Evolutionary conservation across 2,113 vertebrate species (phyloP).

Genomic region (Romanogobio albipinnatus): DNA sequence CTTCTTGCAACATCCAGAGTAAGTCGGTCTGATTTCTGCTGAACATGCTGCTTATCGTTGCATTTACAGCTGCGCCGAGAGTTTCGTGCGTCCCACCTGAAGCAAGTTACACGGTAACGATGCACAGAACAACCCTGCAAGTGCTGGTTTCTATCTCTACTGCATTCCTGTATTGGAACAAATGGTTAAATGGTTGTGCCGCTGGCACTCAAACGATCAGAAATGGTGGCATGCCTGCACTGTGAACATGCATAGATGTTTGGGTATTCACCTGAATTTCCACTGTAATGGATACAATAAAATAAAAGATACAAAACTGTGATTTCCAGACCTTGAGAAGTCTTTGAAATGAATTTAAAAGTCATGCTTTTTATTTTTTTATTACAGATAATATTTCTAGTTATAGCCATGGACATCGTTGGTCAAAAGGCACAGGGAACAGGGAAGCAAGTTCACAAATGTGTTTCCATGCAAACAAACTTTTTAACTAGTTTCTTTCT

Average conservation of each 20-base stretch:
- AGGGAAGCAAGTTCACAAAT: neutral
- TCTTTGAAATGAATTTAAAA: neutral
- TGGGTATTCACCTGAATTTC: neutral
- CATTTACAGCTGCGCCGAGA: constrained; percentile 15
- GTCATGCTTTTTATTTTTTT: neutral
- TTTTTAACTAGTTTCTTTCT: neutral
- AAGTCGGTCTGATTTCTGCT: constrained; percentile 16
- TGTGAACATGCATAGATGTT: neutral
- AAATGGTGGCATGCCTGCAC: constrained; percentile 6
- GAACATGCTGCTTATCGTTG: constrained; percentile 15
- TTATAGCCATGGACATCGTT: neutral
- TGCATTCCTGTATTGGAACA: neutral
- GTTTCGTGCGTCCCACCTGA: constrained; percentile 17
- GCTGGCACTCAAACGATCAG: neutral
- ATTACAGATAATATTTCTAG: neutral
- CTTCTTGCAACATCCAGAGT: constrained; percentile 29
- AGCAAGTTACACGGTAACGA: neutral
- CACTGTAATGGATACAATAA: neutral
- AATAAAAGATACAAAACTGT: neutral
- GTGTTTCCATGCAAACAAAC: neutral
- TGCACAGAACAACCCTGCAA: neutral
- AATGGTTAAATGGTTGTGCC: constrained; percentile 27
- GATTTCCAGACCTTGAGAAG: neutral
- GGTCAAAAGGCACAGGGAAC: neutral
- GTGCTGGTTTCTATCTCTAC: neutral